Evolutionary conservation across 2,888 invertebrate genomes (phyloP).

Genomic region (Pristionchus entomophagus): DNA sequence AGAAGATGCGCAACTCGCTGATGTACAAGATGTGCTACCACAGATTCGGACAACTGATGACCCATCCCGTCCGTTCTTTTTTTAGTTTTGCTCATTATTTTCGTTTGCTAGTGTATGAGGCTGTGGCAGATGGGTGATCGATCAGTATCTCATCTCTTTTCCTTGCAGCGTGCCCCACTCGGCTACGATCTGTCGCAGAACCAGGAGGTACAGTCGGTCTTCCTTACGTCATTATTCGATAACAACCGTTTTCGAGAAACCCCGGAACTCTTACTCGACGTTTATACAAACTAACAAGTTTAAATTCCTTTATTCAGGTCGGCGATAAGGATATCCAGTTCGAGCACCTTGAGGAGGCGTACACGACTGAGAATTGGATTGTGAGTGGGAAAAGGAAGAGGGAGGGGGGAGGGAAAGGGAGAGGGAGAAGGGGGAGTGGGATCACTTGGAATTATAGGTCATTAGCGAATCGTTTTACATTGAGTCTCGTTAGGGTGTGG

Average conservation of each 20-base stretch:
- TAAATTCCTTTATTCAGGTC: no score
- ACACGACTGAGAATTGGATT: slow-evolving; percentile 98
- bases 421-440: background rate
- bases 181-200: slow-evolving; percentile 40
- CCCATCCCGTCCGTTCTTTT: slow-evolving; percentile 2
- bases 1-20: slow-evolving; percentile 91
- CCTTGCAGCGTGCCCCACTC: slow-evolving; percentile 36
- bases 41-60: slow-evolving; percentile 80
- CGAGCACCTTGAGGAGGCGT: slow-evolving; percentile 95
- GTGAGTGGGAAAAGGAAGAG: slow-evolving; percentile 76
- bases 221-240: no score
- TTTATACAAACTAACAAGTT: no score
- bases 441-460: background rate
- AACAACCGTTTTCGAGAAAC: no score
- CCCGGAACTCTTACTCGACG: no score
- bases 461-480: no score
- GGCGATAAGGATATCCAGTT: slow-evolving; percentile 98
- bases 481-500: no score
- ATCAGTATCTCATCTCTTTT: background rate
- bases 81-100: background rate
- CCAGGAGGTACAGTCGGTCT: slow-evolving; percentile 2
- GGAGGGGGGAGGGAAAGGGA: background rate
- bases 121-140: no score
- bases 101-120: background rate
- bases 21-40: slow-evolving; percentile 99